phyloP scores from a whole-genome alignment of 1,140 invertebrate genomes.

The Charaxes varanes region DNA sequence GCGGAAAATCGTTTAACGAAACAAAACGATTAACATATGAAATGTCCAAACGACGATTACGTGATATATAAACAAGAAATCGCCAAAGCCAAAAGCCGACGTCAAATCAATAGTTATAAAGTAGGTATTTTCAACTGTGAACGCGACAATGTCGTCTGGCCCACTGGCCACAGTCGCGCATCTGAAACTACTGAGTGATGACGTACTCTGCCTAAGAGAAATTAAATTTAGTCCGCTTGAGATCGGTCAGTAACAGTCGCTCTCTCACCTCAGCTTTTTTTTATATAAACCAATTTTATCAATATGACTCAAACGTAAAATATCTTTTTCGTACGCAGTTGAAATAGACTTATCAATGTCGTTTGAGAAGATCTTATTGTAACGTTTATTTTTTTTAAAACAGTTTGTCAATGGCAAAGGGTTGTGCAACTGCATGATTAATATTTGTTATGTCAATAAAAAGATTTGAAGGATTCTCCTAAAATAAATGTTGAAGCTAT shows the following conservation, averaged over 20 bases:
- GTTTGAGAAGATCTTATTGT: conserved; percentile 4
- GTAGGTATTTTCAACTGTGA: conserved; percentile 29
- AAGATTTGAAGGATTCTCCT: conserved; percentile 29
- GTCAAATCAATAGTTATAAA: conserved; percentile 53
- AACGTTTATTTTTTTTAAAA: background rate
- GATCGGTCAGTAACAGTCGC: conserved; percentile 7
- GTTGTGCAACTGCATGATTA: conserved; percentile 23
- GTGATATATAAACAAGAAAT: conserved; percentile 32
- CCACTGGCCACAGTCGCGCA: conserved; percentile 50
- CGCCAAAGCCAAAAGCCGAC: conserved; percentile 27
- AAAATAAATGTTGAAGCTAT: conserved; percentile 57
- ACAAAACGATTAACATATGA: conserved; percentile 5
- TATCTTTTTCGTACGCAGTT: conserved; percentile 6
- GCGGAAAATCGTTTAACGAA: conserved; percentile 9
- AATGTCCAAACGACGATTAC: background rate
- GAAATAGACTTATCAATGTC: conserved; percentile 9
- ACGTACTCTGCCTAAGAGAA: conserved; percentile 48
- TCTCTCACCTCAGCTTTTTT: too few relatives aligned
- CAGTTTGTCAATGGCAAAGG: conserved; percentile 14
- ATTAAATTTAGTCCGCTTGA: conserved; percentile 55
- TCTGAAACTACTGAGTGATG: conserved; percentile 52
- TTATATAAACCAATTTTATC: conserved; percentile 14
- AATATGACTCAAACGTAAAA: conserved; percentile 14
- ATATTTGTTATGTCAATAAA: conserved; percentile 27
- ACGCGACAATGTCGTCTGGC: conserved; percentile 47